A percentile compares a stretch with the other conserved stretches of the same genome.
These are phyloP conservation scores for Serrognathus titanus DNA, from an alignment of 2,888 invertebrate species.

Conservation along the genomic window DNA sequence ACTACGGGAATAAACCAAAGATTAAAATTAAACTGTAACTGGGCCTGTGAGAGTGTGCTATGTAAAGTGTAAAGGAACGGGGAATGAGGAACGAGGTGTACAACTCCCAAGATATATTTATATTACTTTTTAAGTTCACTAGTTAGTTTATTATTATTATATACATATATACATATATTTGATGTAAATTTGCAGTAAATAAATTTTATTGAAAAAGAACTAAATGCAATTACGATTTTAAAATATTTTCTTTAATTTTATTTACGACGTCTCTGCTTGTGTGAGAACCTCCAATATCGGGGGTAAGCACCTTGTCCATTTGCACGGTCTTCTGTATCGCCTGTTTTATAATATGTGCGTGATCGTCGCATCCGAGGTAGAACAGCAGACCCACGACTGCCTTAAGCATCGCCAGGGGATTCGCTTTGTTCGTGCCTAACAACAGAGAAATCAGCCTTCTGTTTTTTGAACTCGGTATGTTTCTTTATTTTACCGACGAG, in stretches of 20 bases:
- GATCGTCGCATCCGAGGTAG: conserved; percentile 21
- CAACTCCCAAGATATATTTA: neutral
- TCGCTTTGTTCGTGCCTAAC: conserved; percentile 27
- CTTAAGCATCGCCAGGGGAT: conserved; percentile 32
- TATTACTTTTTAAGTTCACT: neutral
- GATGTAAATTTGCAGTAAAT: conserved; percentile 29
- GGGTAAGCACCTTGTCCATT: conserved; percentile 26
- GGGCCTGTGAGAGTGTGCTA: neutral
- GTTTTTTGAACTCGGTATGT: too few species aligned
- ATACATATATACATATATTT: conserved; percentile 21
- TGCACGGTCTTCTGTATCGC: conserved; percentile 28
- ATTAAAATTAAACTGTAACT: too few species aligned
- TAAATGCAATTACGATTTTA: conserved; percentile 41
- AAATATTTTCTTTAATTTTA: conserved; percentile 20
- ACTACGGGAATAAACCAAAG: too few species aligned
- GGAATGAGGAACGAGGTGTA: neutral
- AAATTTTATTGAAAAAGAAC: conserved; percentile 53
- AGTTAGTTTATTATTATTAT: conserved; percentile 5
- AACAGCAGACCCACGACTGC: conserved; percentile 28
- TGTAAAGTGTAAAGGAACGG: neutral
- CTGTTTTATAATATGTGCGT: conserved; percentile 22
- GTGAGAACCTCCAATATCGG: conserved; percentile 32
- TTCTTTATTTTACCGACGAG: conserved; percentile 8
- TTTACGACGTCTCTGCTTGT: conserved; percentile 27
- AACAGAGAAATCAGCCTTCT: conserved; percentile 52